Evolutionary conservation across 2,888 invertebrate species (phyloP).

Genomic region (Calliopum simillimum): DNA sequence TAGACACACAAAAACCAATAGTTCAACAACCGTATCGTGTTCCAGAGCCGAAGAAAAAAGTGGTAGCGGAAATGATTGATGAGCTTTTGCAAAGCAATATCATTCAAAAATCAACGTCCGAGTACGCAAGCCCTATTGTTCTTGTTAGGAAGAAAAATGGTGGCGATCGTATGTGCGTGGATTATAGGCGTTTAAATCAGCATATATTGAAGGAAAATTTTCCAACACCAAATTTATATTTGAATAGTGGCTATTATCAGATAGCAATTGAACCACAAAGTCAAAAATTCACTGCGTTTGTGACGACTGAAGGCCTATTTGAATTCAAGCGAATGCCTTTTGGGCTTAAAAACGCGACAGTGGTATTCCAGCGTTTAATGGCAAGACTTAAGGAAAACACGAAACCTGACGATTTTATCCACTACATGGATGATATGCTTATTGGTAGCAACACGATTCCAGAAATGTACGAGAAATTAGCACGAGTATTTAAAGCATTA

Average conservation of each 20-base stretch:
- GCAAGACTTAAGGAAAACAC: slow-evolving; percentile 25
- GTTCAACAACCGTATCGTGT: slow-evolving; percentile 27
- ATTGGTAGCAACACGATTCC: slow-evolving; percentile 36
- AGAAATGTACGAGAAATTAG: slow-evolving; percentile 22
- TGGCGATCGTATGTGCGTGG: slow-evolving; percentile 13
- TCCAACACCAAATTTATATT: slow-evolving; percentile 17
- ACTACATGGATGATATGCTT: slow-evolving; percentile 42
- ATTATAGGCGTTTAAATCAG: slow-evolving; percentile 13
- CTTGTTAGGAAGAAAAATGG: slow-evolving; percentile 17
- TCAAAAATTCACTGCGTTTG: slow-evolving; percentile 5
- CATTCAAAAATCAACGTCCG: slow-evolving; percentile 18
- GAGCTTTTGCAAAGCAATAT: slow-evolving; percentile 27
- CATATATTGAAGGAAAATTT: slow-evolving; percentile 23
- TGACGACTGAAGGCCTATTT: slow-evolving; percentile 10
- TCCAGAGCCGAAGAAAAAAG: slow-evolving; percentile 21
- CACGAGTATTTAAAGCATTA: slow-evolving; percentile 24
- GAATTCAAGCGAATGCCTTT: slow-evolving; percentile 1
- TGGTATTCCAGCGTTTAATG: slow-evolving; percentile 37
- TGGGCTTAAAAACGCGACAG: slow-evolving; percentile 31
- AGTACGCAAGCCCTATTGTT: slow-evolving; percentile 12
- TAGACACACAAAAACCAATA: background rate
- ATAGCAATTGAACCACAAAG: background rate
- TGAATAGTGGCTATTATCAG: no score
- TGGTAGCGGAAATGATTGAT: slow-evolving; percentile 16
- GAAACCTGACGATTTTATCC: slow-evolving; percentile 23